Evolutionary conservation across 1,140 invertebrate species (phyloP).

Genomic region (Drosophila oshimai): DNA sequence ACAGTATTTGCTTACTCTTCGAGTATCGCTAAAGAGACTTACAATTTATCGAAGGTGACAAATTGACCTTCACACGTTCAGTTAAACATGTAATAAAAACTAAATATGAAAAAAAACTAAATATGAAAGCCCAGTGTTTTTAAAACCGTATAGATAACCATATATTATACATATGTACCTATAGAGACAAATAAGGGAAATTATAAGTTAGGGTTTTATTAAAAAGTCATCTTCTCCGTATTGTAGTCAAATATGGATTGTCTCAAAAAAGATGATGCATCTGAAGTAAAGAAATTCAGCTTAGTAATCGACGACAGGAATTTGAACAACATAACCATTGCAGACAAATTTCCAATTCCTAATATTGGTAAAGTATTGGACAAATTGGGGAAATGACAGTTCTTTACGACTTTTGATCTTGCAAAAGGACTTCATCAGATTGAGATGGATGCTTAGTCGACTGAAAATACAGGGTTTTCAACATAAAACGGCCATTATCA

Average conservation of each 20-base stretch:
- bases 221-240: not conserved
- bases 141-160: not conserved
- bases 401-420: slow-evolving; percentile 83
- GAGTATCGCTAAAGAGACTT: not conserved
- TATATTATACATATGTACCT: too few species aligned
- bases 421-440: slow-evolving; percentile 84
- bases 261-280: not conserved
- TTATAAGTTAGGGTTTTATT: not conserved
- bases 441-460: too few species aligned
- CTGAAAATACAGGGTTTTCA: slow-evolving; percentile 83
- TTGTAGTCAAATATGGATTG: not conserved
- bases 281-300: not conserved
- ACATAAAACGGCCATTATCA: slow-evolving; percentile 73
- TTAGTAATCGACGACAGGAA: not conserved
- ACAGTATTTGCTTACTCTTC: too few species aligned
- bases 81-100: not conserved
- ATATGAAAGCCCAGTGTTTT: not conserved
- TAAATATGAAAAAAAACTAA: too few species aligned
- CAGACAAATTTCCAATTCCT: too few species aligned
- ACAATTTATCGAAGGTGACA: not conserved
- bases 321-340: not conserved
- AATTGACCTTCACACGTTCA: not conserved
- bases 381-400: too few species aligned
- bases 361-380: too few species aligned
- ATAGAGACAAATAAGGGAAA: not conserved